phyloP scores from a whole-genome alignment of 2,113 vertebrate species.

The Malaclemys terrapin region DNA sequence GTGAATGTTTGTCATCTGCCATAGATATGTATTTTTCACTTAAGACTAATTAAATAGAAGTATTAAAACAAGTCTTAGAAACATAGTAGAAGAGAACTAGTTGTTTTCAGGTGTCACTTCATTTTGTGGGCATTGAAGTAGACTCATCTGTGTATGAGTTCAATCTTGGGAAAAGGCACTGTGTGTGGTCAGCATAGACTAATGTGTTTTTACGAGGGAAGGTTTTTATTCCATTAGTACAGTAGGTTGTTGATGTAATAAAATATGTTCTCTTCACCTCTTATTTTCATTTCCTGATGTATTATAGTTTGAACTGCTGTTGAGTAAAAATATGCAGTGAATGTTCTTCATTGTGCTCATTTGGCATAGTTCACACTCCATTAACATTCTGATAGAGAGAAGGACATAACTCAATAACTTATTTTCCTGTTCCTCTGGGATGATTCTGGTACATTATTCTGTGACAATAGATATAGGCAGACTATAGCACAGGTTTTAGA shows the following conservation, averaged over 20 bases:
- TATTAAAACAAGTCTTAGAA: conserved; percentile 51
- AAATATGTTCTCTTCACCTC: conserved; percentile 65
- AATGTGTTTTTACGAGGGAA: conserved; percentile 37
- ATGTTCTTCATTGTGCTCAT: conserved; percentile 66
- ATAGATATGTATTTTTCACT: conserved; percentile 38
- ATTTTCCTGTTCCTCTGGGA: conserved; percentile 47
- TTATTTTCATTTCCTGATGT: conserved; percentile 71
- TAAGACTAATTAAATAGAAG: conserved; percentile 40
- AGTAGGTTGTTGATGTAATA: conserved; percentile 66
- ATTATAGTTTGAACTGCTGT: conserved; percentile 63
- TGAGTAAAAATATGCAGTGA: conserved; percentile 72
- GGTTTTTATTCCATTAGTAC: conserved; percentile 61
- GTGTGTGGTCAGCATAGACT: conserved; percentile 43
- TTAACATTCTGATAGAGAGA: conserved; percentile 64
- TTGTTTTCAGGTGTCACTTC: conserved; percentile 60
- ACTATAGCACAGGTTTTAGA: not conserved
- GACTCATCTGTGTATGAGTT: conserved; percentile 5
- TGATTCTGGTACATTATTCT: conserved; percentile 53
- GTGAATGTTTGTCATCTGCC: not conserved
- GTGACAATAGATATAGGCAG: conserved; percentile 29
- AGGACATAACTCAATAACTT: conserved; percentile 43
- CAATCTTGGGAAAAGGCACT: conserved; percentile 10
- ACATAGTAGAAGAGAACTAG: conserved; percentile 30
- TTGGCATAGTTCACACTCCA: conserved; percentile 71
- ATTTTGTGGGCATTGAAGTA: conserved; percentile 45